phyloP scores from a whole-genome alignment of 2,797 vertebrate species.

The Spinus olivaceus region DNA sequence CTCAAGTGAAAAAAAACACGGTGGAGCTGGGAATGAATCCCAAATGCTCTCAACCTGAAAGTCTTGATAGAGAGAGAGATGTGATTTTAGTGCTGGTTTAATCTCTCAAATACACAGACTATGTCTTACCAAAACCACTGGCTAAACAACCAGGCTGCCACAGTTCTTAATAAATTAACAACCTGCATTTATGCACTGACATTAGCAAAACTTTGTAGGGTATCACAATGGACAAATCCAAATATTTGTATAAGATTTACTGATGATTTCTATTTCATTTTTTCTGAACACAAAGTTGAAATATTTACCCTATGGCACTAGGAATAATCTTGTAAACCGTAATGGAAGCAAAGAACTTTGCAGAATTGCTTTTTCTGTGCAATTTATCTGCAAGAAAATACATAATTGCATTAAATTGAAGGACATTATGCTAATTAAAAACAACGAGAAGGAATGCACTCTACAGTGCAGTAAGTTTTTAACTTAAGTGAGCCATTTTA shows the following conservation, averaged over 20 bases:
- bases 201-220: background rate
- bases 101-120: background rate
- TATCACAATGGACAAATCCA: background rate
- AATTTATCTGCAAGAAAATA: slow-evolving; percentile 7
- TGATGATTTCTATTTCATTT: background rate
- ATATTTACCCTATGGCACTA: background rate
- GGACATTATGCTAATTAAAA: slow-evolving; percentile 19
- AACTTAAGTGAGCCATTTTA: background rate
- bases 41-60: slow-evolving; percentile 2
- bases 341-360: background rate
- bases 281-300: slow-evolving; percentile 2
- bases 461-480: background rate
- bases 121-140: background rate
- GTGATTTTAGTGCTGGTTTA: background rate
- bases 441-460: background rate
- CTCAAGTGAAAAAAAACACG: background rate
- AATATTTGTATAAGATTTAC: slow-evolving; percentile 12
- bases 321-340: slow-evolving; percentile 7
- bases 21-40: background rate
- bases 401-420: background rate
- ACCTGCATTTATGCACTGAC: background rate
- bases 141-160: background rate
- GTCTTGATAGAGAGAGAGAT: background rate
- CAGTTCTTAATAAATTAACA: background rate
- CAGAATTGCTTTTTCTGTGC: background rate